Evolutionary conservation across 2,113 vertebrate species (phyloP).

Genomic region (Lampris incognitus): DNA sequence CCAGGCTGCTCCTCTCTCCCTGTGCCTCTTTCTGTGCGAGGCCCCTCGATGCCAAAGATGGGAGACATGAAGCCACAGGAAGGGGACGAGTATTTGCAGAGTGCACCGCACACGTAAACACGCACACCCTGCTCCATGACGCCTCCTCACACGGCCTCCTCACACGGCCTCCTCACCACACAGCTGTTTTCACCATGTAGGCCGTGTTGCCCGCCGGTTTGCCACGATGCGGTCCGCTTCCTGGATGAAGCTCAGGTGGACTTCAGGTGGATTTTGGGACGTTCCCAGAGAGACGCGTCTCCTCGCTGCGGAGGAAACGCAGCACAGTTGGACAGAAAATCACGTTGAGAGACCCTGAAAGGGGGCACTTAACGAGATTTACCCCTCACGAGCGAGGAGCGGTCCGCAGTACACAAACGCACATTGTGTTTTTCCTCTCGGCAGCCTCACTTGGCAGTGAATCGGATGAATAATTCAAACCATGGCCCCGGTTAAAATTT

Average conservation of each 20-base stretch:
- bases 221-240: too few relatives aligned
- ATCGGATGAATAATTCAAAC: background rate
- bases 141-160: too few relatives aligned
- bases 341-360: too few relatives aligned
- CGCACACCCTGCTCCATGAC: conserved; percentile 43
- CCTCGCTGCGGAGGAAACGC: too few relatives aligned
- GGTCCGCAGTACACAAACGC: background rate
- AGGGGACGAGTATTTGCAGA: conserved; percentile 73
- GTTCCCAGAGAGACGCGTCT: too few relatives aligned
- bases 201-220: too few relatives aligned
- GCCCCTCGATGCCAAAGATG: conserved; percentile 70
- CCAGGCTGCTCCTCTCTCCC: conserved; percentile 74
- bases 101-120: conserved; percentile 75
- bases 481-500: too few relatives aligned
- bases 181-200: too few relatives aligned
- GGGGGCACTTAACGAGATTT: background rate
- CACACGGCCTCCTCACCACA: too few relatives aligned
- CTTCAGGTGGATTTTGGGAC: too few relatives aligned
- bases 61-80: conserved; percentile 55
- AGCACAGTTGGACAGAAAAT: too few relatives aligned
- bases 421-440: background rate
- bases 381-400: background rate
- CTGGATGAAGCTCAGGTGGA: too few relatives aligned
- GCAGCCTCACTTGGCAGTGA: background rate
- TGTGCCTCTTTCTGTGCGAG: conserved; percentile 77